These are phyloP conservation scores for Actinia tenebrosa DNA, from an alignment of 64 coral and sea anemone genomes.

Conservation along the genomic window DNA sequence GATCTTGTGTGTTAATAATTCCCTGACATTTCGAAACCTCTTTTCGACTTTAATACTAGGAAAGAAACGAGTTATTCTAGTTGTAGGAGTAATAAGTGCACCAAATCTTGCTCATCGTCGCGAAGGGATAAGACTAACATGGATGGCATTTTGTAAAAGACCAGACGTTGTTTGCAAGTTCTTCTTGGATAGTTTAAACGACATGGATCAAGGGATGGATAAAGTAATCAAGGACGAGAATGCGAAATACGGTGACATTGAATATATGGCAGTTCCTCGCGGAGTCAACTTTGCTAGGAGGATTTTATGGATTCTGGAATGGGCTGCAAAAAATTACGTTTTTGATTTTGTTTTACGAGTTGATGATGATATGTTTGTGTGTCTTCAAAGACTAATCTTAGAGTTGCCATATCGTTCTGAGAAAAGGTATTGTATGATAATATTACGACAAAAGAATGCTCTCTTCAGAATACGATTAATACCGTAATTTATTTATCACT, in stretches of 20 bases:
- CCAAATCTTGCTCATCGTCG: slow-evolving; percentile 67
- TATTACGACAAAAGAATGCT: no score
- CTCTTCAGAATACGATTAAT: no score
- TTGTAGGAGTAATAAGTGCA: slow-evolving; percentile 71
- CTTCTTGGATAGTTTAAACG: slow-evolving; percentile 70
- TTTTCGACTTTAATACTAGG: background rate
- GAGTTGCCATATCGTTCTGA: slow-evolving; percentile 55
- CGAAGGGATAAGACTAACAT: slow-evolving; percentile 76
- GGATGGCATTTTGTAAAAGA: slow-evolving; percentile 64
- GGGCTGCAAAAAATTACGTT: slow-evolving; percentile 53
- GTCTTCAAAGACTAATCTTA: slow-evolving; percentile 66
- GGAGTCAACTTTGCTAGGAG: slow-evolving; percentile 80
- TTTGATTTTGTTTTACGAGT: slow-evolving; percentile 89
- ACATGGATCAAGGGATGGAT: slow-evolving; percentile 55
- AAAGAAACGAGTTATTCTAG: slow-evolving; percentile 30
- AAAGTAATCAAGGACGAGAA: slow-evolving; percentile 60
- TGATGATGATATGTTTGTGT: slow-evolving; percentile 94
- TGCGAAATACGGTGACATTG: slow-evolving; percentile 47
- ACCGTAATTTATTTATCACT: no score
- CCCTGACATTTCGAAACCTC: background rate
- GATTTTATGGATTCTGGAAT: slow-evolving; percentile 81
- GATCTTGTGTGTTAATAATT: background rate
- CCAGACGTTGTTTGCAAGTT: slow-evolving; percentile 62
- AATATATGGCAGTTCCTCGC: slow-evolving; percentile 61
- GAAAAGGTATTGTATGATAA: background rate